Base-by-base conservation (phyloP, 2,797 vertebrate genomes). In the Peromyscus attwateri region DNA sequence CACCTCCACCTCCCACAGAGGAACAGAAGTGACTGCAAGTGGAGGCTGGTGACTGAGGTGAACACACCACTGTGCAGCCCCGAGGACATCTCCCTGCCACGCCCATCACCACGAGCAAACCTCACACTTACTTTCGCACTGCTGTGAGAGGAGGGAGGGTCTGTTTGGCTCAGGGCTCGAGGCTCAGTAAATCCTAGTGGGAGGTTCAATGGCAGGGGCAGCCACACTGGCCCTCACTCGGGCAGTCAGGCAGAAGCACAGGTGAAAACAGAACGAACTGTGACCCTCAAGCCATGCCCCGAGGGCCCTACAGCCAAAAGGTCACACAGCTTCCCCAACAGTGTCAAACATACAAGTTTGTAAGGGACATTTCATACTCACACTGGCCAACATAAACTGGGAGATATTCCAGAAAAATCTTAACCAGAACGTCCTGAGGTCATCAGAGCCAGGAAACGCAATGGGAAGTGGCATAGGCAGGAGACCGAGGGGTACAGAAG, bases 361-460 rank as follows among this genome's bases (percentile, higher is more conserved):
- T 89, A 75, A 52, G 70, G 71, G 17, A 10, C 37, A 31, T 87
- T 71, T 71, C 23, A 37, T 21, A 49, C 34, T 87, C 23, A 87
- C 23, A 37, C 46, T 52, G 66, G 49, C 34, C 84, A 57, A 71
- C 49, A 73, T 29, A 27, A 27, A 31, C 2, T 3, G 17, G 79
- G 31, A 79, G 23, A 43, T 2, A 0, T 25, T 23, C 64, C 4
- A 11, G 6, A 23, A 1, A 57, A 31, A 16, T 11, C 14, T 17
- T 21, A 34, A 34, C 60, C 7, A 11, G 27, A 0, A 3, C 3
- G 19, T 68, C 60, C 52, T 0, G 2, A 34, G 23, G 31, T 3
- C 1, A 14, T 2, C 7, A 19, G 17, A 27, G 37, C 37, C 14
- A 4, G 0, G n/a, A 60, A 71, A 34, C 52, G 31, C 2, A 1